Evolutionary conservation across 2,797 vertebrate species (phyloP), one percentile per base, ranked within the genome.

Genomic region (Leptodactylus fallax): DNA sequence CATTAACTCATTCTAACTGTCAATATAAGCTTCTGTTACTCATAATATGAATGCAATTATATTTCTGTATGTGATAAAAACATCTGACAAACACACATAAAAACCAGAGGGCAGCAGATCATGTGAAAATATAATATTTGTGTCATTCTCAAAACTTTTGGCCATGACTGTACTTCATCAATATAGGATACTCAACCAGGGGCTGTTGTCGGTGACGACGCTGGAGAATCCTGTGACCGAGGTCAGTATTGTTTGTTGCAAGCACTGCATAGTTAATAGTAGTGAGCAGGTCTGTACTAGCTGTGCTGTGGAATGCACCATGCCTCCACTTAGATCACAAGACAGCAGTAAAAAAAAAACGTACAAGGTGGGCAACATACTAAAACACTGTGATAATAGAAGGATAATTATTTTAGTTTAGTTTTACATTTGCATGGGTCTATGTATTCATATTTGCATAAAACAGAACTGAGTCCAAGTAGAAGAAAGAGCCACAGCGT

Each of bases 241-340:
- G 23, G 53, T 79, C 77, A 79, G 53, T 7, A 13, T 79, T 56
- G 16, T 79, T 53, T 78, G 58, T 23, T 78, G 19, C 51, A 45
- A 25, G 27, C n/a, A 83, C n/a, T 72, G 47, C 49, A 53, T 17
- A 19, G 12, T 19, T 53, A 51, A 10, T 65, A 25, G 13, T 7
- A 16, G 7, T 53, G 65, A 51, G 19, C 81, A 83, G n/a, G 81
- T 83, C 65, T 83, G 81, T 55, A 36, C 81, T 25, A 69, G 81
- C 55, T 17, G 9, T 27, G 25, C 81, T 53, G 23, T 36, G 81
- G 81, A 83, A 83, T 83, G 63, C n/a, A 72, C 7, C 21, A 3
- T 19, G 14, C 4, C 14, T 53, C 51, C 21, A n/a, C 61, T 1
- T 4, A 65, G 16, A 13, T 49, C 36, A 49, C 45, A 49, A 19